Evolutionary conservation across 2,113 vertebrate genomes (phyloP).

Genomic region (Erythrolamprus reginae): DNA sequence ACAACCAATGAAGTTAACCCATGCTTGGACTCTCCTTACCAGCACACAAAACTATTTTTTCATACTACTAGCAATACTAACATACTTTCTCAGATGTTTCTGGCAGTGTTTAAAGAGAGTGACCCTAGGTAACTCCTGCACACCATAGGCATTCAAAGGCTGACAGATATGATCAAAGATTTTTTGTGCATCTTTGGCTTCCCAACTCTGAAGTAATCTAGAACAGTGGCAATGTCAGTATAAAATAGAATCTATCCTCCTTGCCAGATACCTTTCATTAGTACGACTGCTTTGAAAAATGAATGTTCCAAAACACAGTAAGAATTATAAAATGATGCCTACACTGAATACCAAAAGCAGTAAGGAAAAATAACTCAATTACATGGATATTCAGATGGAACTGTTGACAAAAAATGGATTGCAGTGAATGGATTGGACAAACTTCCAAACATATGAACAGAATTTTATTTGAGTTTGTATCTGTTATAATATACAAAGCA

Average conservation of each 20-base stretch:
- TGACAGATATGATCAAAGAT: constrained; percentile 11
- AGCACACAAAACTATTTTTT: constrained; percentile 32
- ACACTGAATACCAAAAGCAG: constrained; percentile 34
- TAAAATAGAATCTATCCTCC: constrained; percentile 47
- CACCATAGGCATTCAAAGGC: constrained; percentile 29
- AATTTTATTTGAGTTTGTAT: constrained; percentile 40
- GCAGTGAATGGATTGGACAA: background rate
- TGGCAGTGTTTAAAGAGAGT: constrained; percentile 31
- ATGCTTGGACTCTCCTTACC: too few species aligned
- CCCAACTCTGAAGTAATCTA: constrained; percentile 38
- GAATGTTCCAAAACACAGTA: constrained; percentile 35
- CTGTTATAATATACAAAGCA: constrained; percentile 32
- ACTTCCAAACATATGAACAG: background rate
- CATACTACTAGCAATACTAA: constrained; percentile 33
- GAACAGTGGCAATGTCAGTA: constrained; percentile 37
- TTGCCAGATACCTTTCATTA: constrained; percentile 43
- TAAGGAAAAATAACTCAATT: constrained; percentile 21
- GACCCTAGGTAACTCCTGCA: constrained; percentile 39
- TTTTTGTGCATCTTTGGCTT: constrained; percentile 16
- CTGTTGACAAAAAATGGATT: background rate
- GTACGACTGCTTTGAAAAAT: constrained; percentile 43
- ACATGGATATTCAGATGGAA: constrained; percentile 24
- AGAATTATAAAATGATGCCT: constrained; percentile 24
- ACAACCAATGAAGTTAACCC: too few species aligned
- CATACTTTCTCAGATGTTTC: constrained; percentile 37